A percentile compares a stretch with the other conserved stretches of the same genome.
These are phyloP conservation scores for Meriones psammophilus DNA, from an alignment of 2,797 vertebrate species.

Conservation along the genomic window DNA sequence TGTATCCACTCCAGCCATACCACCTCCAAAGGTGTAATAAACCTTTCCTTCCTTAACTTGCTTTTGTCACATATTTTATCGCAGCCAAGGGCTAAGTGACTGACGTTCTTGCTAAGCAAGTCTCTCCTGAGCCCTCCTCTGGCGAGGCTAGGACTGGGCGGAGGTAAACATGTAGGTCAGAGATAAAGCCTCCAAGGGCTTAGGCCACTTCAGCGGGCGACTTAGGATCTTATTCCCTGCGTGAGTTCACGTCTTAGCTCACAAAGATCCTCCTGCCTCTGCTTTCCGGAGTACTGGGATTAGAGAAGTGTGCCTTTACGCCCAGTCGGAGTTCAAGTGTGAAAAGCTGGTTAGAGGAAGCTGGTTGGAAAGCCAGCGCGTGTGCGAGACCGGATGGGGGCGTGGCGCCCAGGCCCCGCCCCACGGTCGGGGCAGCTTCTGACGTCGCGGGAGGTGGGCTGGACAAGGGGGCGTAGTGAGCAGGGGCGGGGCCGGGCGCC, in stretches of 20 bases:
- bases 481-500: not conserved
- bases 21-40: not conserved
- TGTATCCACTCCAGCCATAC: not conserved
- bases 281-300: not conserved
- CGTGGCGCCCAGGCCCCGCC: not conserved
- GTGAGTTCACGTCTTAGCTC: not conserved
- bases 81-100: not conserved
- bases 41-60: not conserved
- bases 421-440: not conserved
- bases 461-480: not conserved
- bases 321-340: not conserved
- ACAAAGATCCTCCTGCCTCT: not conserved
- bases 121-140: not conserved
- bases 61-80: not conserved
- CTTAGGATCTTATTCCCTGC: not conserved
- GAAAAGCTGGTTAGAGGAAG: not conserved
- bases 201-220: not conserved
- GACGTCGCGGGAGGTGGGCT: not conserved
- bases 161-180: not conserved
- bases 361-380: fast-evolving
- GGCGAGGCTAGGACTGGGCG: too few species aligned
- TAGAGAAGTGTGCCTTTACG: not conserved
- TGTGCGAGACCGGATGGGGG: not conserved
- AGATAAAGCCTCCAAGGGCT: not conserved
- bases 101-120: not conserved